Percentiles rank a stretch among this genome's conserved stretches.
Conservation (phyloP, 2,797 vertebrate genomes). For the Amblyopsis hoosieri region DNA sequence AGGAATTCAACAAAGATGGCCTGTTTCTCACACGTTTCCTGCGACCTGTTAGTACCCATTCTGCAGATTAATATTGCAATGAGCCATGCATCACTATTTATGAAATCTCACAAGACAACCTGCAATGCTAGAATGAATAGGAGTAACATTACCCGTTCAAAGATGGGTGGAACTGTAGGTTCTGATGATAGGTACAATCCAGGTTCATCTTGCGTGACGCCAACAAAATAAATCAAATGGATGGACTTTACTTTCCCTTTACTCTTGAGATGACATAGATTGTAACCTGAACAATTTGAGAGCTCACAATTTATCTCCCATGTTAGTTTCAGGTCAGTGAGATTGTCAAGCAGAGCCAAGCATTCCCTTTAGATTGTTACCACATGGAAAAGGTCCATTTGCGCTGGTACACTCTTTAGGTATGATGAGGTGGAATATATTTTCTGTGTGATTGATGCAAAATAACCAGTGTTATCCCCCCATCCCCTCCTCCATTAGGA, state of each 20-base stretch:
- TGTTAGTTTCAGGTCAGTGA: slow-evolving; percentile 60
- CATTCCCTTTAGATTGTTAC: slow-evolving; percentile 60
- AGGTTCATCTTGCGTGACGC: slow-evolving; percentile 29
- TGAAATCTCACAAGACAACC: slow-evolving; percentile 53
- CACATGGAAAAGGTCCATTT: slow-evolving; percentile 60
- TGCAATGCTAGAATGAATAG: slow-evolving; percentile 18
- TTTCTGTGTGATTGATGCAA: slow-evolving; percentile 73
- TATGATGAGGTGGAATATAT: slow-evolving; percentile 71
- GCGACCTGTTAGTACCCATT: slow-evolving; percentile 54
- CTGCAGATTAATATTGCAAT: slow-evolving; percentile 66
- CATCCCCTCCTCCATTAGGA: slow-evolving; percentile 56
- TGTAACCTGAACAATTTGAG: slow-evolving; percentile 57
- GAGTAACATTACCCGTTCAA: slow-evolving; percentile 45
- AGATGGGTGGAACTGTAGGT: slow-evolving; percentile 37
- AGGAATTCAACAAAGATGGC: slow-evolving; percentile 50
- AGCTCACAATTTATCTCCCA: slow-evolving; percentile 42
- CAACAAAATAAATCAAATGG: slow-evolving; percentile 32
- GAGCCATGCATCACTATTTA: slow-evolving; percentile 59
- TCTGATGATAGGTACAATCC: slow-evolving; percentile 44
- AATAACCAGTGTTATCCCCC: slow-evolving; percentile 48
- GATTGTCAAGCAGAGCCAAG: slow-evolving; percentile 49
- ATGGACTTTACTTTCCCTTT: slow-evolving; percentile 33
- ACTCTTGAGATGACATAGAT: slow-evolving; percentile 50
- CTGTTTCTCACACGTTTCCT: slow-evolving; percentile 63
- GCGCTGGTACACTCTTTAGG: slow-evolving; percentile 41